Base-by-base conservation (phyloP, 2,113 vertebrate species). In the Cavia aperea region DNA sequence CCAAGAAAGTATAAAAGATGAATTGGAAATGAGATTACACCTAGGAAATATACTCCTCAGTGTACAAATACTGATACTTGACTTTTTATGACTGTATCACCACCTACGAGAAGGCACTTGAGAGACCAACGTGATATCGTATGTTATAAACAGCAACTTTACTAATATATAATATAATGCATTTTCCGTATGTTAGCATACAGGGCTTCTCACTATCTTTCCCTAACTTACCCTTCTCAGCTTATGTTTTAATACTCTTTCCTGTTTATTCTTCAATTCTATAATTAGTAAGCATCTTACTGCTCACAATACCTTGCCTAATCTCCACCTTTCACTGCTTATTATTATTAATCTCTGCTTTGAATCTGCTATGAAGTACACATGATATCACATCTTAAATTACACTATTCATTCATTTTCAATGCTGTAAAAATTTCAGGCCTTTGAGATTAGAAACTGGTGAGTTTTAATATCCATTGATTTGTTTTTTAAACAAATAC, bases 401-500 rank as follows among this genome's bases (percentile, higher is more conserved):
- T 51, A 84, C 36, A 84, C 62, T 19, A 83, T 81, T 68, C 24
- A 66, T 86, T 89, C 88, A 46, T 86, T 87, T 91, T 84, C 36
- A 75, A 4, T 24, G 31, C 7, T 83, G 36, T 54, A 11, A 75
- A 87, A 79, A 46, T 81, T 63, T 89, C 33, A 84, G 2, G 24
- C n/a, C 39, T 94, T 88, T 51, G 62, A 70, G 49, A 88, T 84
- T 31, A 92, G 43, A 88, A 87, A 87, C 43, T 39, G 10, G 5
- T 83, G 21, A 43, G 16, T 82, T 92, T 89, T 83, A 79, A 88
- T 82, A 36, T 63, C 39, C 14, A 26, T 21, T 89, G 89, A 56
- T 72, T 23, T 6, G 16, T 72, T 72, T 43, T 72, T 84, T 14
- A 68, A 93, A 24, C 65, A 89, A 93, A 62, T 89, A 9, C 1